Conservation (phyloP, 2,797 vertebrate genomes). For the Myripristis murdjan region DNA sequence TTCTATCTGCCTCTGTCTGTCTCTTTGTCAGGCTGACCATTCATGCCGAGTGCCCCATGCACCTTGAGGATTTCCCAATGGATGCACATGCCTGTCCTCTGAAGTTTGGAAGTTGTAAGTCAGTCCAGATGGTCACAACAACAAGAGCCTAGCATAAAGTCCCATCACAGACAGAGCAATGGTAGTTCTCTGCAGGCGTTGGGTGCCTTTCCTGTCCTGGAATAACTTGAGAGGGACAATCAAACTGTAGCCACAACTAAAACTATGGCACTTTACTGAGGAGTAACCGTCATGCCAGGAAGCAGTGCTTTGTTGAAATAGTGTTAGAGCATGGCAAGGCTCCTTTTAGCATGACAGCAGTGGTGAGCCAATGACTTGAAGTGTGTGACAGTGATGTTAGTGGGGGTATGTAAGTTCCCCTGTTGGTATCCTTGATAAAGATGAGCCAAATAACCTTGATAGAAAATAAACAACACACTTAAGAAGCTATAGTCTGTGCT, state of each 20-base stretch:
- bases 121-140: constrained; percentile 44
- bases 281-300: constrained; percentile 5
- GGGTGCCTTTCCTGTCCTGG: constrained; percentile 9
- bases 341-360: not conserved
- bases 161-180: constrained; percentile 22
- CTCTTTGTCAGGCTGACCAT: constrained; percentile 92
- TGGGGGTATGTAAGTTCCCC: not conserved
- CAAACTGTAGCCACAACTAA: constrained; percentile 9
- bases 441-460: not conserved
- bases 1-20: constrained; percentile 10
- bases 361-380: not conserved
- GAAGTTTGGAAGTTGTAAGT: constrained; percentile 99
- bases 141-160: constrained; percentile 33
- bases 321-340: not conserved
- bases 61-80: constrained; percentile 99
- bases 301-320: constrained; percentile 4
- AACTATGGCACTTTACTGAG: not conserved
- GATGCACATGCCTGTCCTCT: constrained; percentile 97
- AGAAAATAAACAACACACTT: not conserved
- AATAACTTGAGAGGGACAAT: constrained; percentile 35
- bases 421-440: not conserved
- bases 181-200: constrained; percentile 41
- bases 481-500: not conserved
- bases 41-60: constrained; percentile 98
- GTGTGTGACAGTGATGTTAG: not conserved